Evolutionary conservation across 1,140 invertebrate genomes (phyloP).

Genomic region (Drosophila persimilis): DNA sequence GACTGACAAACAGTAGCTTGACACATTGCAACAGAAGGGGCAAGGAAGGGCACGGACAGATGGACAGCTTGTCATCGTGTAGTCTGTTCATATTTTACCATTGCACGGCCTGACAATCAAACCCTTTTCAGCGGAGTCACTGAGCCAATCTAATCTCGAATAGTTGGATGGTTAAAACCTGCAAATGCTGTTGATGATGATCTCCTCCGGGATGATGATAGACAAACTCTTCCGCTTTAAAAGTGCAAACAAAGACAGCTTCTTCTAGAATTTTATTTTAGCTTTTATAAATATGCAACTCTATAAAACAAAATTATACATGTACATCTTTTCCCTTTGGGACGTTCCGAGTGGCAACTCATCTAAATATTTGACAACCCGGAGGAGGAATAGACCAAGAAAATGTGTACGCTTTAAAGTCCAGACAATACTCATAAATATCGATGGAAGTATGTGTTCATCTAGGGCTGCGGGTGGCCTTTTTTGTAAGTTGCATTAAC

Average conservation of each 20-base stretch:
- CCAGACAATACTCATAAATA: background rate
- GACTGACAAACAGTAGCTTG: slow-evolving; percentile 22
- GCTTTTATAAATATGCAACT: too few relatives aligned
- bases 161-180: too few relatives aligned
- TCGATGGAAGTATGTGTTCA: background rate
- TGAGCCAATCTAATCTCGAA: background rate
- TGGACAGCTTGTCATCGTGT: slow-evolving; percentile 57
- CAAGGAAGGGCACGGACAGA: slow-evolving; percentile 25
- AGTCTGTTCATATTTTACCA: slow-evolving; percentile 50
- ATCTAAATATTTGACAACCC: slow-evolving; percentile 14
- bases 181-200: background rate
- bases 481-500: slow-evolving; percentile 22
- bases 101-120: slow-evolving; percentile 26
- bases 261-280: too few relatives aligned
- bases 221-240: too few relatives aligned
- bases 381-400: background rate
- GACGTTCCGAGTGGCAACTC: background rate
- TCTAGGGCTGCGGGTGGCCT: background rate
- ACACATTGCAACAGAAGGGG: slow-evolving; percentile 35
- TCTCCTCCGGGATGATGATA: too few relatives aligned
- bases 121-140: slow-evolving; percentile 10
- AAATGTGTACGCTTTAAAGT: too few relatives aligned
- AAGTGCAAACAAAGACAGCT: too few relatives aligned
- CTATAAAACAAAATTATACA: too few relatives aligned
- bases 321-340: background rate